Evolutionary conservation across 2,888 invertebrate genomes (phyloP).

Genomic region (Diploptera punctata): DNA sequence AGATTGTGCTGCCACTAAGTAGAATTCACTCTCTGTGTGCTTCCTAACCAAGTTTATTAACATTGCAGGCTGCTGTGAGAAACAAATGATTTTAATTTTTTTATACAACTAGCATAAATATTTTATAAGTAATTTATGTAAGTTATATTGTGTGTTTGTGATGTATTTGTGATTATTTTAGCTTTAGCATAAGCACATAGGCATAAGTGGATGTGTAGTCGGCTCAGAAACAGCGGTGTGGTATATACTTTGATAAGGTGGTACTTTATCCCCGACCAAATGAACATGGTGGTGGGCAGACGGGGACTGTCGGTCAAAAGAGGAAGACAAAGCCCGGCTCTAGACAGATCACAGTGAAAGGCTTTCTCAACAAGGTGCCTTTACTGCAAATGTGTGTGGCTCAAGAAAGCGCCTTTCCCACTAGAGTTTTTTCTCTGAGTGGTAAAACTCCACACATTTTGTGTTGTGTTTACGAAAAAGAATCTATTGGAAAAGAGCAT

Average conservation of each 20-base stretch:
- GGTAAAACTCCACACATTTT: constrained; percentile 62
- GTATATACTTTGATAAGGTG: constrained; percentile 16
- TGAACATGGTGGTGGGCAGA: background rate
- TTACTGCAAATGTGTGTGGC: constrained; percentile 47
- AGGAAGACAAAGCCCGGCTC: constrained; percentile 38
- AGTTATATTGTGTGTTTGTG: constrained; percentile 4
- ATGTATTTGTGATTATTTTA: background rate
- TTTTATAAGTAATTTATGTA: constrained; percentile 26
- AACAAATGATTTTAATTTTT: background rate
- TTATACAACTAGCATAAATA: background rate
- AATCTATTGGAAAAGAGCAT: constrained; percentile 84
- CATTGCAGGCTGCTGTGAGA: background rate
- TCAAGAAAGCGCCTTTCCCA: constrained; percentile 44
- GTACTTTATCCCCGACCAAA: constrained; percentile 8
- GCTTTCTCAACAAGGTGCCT: constrained; percentile 23
- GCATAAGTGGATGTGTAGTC: background rate
- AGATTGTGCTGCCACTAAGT: background rate
- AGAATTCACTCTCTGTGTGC: background rate
- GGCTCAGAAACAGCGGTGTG: background rate
- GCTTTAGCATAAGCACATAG: background rate
- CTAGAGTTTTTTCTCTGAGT: constrained; percentile 44
- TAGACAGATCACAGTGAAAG: constrained; percentile 37
- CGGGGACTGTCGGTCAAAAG: background rate
- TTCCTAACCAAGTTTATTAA: background rate
- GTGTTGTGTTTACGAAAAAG: constrained; percentile 90